Evolutionary conservation across 2,888 invertebrate genomes (phyloP).

Genomic region (Acleris cristana): DNA sequence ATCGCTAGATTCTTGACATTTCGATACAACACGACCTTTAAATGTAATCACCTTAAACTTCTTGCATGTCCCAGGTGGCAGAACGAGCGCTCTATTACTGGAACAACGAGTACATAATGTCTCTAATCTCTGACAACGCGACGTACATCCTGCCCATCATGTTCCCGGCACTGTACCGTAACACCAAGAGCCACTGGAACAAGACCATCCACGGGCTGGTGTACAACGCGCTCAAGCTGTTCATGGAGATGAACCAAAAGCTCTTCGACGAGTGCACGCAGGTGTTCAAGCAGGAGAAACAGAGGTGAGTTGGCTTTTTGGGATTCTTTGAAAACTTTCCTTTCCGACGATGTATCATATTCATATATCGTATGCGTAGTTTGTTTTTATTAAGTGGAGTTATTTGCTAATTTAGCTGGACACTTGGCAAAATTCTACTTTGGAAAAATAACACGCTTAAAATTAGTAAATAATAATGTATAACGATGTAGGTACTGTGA

Average conservation of each 20-base stretch:
- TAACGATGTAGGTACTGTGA: too few species aligned
- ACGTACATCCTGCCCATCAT: constrained; percentile 99
- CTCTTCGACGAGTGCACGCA: constrained; percentile 99
- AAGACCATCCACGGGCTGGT: constrained; percentile 99
- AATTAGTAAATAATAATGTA: too few species aligned
- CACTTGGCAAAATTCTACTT: too few species aligned
- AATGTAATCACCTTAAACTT: too few species aligned
- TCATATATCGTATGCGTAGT: too few species aligned
- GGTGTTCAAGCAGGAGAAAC: constrained; percentile 94
- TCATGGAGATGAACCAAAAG: constrained; percentile 99
- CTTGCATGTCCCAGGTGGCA: constrained; percentile 88
- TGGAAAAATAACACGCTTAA: too few species aligned
- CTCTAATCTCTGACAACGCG: constrained; percentile 98
- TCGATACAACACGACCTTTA: too few species aligned
- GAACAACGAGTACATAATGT: constrained; percentile 99
- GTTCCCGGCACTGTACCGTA: constrained; percentile 99
- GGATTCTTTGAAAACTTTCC: too few species aligned
- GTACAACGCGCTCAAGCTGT: constrained; percentile 99
- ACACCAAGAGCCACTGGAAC: constrained; percentile 99
- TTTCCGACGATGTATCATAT: too few species aligned
- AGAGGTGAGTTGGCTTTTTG: constrained; percentile 84
- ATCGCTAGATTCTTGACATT: too few species aligned
- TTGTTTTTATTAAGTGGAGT: too few species aligned
- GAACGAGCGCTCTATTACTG: constrained; percentile 99
- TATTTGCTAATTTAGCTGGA: too few species aligned